Conservation (phyloP, 1,140 invertebrate species). For the Drosophila serrata region DNA sequence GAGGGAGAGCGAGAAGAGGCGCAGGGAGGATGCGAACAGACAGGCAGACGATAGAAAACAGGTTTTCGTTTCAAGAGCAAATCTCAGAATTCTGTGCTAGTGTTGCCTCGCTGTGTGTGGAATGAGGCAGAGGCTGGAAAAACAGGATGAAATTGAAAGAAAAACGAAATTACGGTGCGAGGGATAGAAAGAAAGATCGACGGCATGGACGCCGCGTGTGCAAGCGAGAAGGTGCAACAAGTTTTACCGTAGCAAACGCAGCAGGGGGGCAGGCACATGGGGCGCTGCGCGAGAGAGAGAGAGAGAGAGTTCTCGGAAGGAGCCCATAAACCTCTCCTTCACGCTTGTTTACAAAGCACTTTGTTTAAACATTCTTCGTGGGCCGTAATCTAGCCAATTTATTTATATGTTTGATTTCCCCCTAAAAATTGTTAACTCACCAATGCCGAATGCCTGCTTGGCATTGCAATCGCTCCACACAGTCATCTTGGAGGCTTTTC, state of each 20-base stretch:
- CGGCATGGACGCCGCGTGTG: conserved; percentile 54
- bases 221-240: conserved; percentile 69
- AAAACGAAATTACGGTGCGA: conserved; percentile 57
- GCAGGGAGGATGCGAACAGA: conserved; percentile 11
- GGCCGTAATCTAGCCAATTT: conserved; percentile 51
- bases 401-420: conserved; percentile 25
- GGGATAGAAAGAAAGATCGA: conserved; percentile 21
- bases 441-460: conserved; percentile 83
- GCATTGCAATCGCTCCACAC: conserved; percentile 81
- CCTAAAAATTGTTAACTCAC: conserved; percentile 57
- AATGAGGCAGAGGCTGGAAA: conserved; percentile 44
- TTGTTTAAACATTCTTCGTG: conserved; percentile 64
- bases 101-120: conserved; percentile 26
- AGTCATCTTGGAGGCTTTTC: conserved; percentile 59
- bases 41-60: conserved; percentile 64
- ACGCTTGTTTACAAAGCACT: conserved; percentile 51
- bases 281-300: not conserved
- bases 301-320: conserved; percentile 34
- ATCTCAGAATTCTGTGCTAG: conserved; percentile 53
- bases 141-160: conserved; percentile 67
- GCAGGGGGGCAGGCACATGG: conserved; percentile 55
- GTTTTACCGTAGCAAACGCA: conserved; percentile 58
- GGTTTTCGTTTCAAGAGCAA: conserved; percentile 67
- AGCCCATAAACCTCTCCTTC: conserved; percentile 36
- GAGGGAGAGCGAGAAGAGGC: conserved; percentile 5